Evolutionary conservation across 2,888 invertebrate genomes (phyloP).

Genomic region (Brachypalpus laphriformis): DNA sequence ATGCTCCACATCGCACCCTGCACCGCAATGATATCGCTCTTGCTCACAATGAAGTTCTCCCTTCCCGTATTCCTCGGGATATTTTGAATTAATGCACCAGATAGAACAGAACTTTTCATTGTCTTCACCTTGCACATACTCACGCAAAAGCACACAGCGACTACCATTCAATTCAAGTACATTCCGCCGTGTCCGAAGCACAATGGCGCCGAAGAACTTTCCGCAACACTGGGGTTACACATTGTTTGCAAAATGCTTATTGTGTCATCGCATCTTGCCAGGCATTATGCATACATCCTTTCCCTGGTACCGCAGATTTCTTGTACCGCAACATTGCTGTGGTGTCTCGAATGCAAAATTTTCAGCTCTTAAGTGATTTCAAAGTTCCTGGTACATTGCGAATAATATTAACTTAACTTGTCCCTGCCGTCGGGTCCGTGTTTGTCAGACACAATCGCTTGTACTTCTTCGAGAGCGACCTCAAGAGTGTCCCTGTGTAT

Average conservation of each 20-base stretch:
- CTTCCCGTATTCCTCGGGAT: not conserved
- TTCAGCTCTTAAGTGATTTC: constrained; percentile 39
- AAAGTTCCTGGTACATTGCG: constrained; percentile 10
- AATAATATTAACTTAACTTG: constrained; percentile 41
- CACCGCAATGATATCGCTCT: constrained; percentile 33
- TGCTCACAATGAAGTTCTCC: not conserved
- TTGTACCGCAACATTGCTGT: constrained; percentile 18
- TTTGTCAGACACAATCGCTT: constrained; percentile 33
- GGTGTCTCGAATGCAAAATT: not conserved
- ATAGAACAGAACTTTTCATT: constrained; percentile 57
- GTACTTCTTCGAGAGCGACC: constrained; percentile 25
- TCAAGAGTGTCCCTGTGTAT: constrained; percentile 5
- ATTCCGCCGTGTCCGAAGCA: constrained; percentile 55
- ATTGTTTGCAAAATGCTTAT: constrained; percentile 52
- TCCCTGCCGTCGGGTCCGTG: not conserved
- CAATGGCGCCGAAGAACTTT: constrained; percentile 43
- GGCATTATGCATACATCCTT: constrained; percentile 27
- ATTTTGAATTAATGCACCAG: constrained; percentile 49
- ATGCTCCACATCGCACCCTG: constrained; percentile 51
- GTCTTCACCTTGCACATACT: constrained; percentile 17
- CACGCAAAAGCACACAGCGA: not conserved
- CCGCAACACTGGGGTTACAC: constrained; percentile 18
- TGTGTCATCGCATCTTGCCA: constrained; percentile 47
- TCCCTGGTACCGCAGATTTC: constrained; percentile 18
- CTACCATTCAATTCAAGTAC: constrained; percentile 61